Evolutionary conservation across 2,797 vertebrate species (phyloP), one percentile per base, ranked within the genome.

Genomic region (Acipenser oxyrinchus): DNA sequence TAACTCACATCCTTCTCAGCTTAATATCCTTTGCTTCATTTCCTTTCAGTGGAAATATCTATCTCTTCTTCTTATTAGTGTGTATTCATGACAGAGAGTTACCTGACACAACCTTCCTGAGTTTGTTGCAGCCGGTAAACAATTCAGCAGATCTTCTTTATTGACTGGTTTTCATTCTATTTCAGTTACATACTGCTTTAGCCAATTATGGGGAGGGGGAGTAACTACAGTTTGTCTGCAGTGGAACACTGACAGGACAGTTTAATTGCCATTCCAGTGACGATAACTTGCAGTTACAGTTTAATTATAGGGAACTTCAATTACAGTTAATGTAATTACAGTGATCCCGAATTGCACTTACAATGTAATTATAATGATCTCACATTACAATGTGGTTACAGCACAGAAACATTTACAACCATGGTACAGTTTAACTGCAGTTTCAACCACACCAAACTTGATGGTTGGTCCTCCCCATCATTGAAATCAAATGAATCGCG

Each of bases 31-130:
- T 76, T 69, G 51, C 68, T 66, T 66, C 49, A 10, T 73, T 74
- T 74, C 75, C 73, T 78, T 73, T 82, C 58, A 64, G 71, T 83
- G 76, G 75, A 83, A 84, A 80, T 75, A 55, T 37, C 37, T 72
- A 82, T 82, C 83, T 81, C 68, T 72, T 76, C 48, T 68, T 78
- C 73, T 80, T 5, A 37, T 37, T 37, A 37, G 37, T 82, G 74
- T 78, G 78, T 83, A 73, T 82, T 74, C 75, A 74, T 82, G 77
- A 78, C 81, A 84, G 81, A 74, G 49, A 66, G 81, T 86, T 85
- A 87, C 86, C 82, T 82, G 81, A 85, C 84, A 77, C 73, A 69
- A 71, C 78, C 80, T 86, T 88, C 81, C 86, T 83, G 83, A 83
- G 76, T 77, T 52, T 6, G 49, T 12, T 60, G n/a, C 59, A 68